Base-by-base conservation (phyloP, 2,797 vertebrate genomes). In the Nyctibius grandis region DNA sequence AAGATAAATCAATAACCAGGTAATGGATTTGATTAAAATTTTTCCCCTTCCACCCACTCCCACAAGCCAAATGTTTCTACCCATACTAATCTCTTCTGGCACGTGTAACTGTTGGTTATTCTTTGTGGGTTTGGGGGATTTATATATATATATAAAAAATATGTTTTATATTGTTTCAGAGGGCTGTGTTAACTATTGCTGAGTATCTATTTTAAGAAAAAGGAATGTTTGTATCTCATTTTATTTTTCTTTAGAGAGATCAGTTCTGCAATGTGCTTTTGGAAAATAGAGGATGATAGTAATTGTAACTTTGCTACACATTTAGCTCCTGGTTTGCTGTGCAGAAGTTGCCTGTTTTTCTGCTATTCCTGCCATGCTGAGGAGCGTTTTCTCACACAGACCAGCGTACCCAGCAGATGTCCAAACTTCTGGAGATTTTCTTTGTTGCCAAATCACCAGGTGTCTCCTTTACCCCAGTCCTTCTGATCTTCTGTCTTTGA, bases 21-120 rank as follows among this genome's bases (percentile, higher is more conserved):
- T 98, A 98, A 97, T 97, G 76, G 91, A 97, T 97, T 98, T 97
- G 96, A 98, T 98, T 98, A 98, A 97, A 98, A 95, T 92, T 94
- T 88, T 84, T 65, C 51, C 80, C 63, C 8, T 95, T 76, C 73
- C 65, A 75, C 84, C 85, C 57, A 76, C 56, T 68, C 91, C 67
- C 53, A 89, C 65, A 90, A 97, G 88, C 95, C 96, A 96, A 96
- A 96, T 95, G 89, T 95, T 95, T 84, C 87, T 96, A 86, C 72
- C 86, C 89, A 76, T 96, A 89, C 95, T 95, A 88, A 97, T 97
- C 72, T 79, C 68, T 92, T 74, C 91, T 95, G 92, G 78, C 53
- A 48, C 2, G 0, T 82, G 67, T 42, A 82, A 63, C 84, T 96
- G 59, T 79, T 96, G 88, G 53, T 92, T 95, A 78, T 76, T 79